These are phyloP conservation scores for Bombus difficillimus DNA, from an alignment of 1,140 invertebrate species.

Conservation along the genomic window DNA sequence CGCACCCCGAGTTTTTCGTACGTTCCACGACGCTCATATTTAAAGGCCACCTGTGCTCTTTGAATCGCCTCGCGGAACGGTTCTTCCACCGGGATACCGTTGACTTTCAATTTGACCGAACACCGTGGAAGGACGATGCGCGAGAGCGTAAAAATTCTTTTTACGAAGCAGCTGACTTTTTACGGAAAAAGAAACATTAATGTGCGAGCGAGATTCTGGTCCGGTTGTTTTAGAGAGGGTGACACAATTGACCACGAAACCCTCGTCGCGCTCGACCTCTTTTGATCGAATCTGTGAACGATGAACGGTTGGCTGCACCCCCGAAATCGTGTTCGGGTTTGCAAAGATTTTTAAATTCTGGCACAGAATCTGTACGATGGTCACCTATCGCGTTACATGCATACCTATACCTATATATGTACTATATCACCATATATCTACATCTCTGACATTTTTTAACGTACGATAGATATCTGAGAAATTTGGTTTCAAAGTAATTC, in stretches of 20 bases:
- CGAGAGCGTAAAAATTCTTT: conserved; percentile 25
- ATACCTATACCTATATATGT: background rate
- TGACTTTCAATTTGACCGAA: conserved; percentile 29
- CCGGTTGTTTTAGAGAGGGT: conserved; percentile 44
- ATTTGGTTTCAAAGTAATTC: background rate
- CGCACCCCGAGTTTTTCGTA: background rate
- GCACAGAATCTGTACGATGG: background rate
- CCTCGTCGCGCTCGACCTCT: conserved; percentile 50
- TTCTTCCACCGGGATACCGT: background rate
- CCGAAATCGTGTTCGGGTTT: conserved; percentile 44
- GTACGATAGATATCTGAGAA: background rate
- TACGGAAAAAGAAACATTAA: conserved; percentile 33
- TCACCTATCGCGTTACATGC: background rate
- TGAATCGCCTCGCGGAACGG: conserved; percentile 1
- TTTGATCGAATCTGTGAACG: conserved; percentile 49
- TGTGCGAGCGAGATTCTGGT: conserved; percentile 32
- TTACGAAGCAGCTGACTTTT: conserved; percentile 16
- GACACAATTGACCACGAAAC: conserved; percentile 53
- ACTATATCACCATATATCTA: background rate
- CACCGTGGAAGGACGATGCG: conserved; percentile 6
- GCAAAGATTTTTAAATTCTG: conserved; percentile 36
- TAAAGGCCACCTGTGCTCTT: conserved; percentile 8
- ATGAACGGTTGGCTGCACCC: conserved; percentile 44
- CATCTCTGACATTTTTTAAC: background rate
- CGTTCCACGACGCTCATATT: background rate